Percentiles rank a stretch among this genome's conserved stretches.
phyloP scores from a whole-genome alignment of 1,140 invertebrate species.

The Plodia interpunctella region DNA sequence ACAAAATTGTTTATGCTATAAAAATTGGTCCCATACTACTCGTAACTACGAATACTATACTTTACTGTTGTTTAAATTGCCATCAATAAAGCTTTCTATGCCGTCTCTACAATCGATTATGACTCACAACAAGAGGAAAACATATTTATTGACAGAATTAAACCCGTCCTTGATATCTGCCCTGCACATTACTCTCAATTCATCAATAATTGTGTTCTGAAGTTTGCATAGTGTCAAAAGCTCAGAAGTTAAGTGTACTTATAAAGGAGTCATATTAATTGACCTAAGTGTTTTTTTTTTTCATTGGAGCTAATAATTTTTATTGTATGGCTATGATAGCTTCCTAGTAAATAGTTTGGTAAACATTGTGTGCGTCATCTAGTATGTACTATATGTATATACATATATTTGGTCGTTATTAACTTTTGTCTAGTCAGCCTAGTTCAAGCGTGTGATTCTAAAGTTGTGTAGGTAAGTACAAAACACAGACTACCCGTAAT shows the following conservation, averaged over 20 bases:
- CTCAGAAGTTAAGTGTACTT: constrained; percentile 1
- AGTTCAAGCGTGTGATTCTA: too few species aligned
- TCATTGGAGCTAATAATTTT: background rate
- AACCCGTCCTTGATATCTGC: constrained; percentile 24
- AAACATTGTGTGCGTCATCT: background rate
- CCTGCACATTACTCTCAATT: constrained; percentile 28
- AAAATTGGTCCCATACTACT: too few species aligned
- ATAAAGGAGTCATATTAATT: constrained; percentile 1
- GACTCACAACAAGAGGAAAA: constrained; percentile 17
- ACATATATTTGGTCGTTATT: too few species aligned
- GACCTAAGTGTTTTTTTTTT: background rate
- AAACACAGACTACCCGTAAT: too few species aligned
- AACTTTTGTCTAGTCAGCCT: too few species aligned
- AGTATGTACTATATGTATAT: background rate
- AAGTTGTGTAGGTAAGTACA: too few species aligned
- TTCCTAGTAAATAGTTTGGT: constrained; percentile 4
- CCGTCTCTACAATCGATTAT: background rate
- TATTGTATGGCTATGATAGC: background rate
- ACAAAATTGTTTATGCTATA: too few species aligned
- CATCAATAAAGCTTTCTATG: too few species aligned
- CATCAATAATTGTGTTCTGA: constrained; percentile 25
- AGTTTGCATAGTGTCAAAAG: constrained; percentile 25
- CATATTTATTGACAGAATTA: constrained; percentile 27
- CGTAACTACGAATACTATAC: too few species aligned
- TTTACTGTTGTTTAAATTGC: too few species aligned